These are phyloP conservation scores for Cephalopholis sonnerati DNA, from an alignment of 2,113 vertebrate species.

Conservation along the genomic window DNA sequence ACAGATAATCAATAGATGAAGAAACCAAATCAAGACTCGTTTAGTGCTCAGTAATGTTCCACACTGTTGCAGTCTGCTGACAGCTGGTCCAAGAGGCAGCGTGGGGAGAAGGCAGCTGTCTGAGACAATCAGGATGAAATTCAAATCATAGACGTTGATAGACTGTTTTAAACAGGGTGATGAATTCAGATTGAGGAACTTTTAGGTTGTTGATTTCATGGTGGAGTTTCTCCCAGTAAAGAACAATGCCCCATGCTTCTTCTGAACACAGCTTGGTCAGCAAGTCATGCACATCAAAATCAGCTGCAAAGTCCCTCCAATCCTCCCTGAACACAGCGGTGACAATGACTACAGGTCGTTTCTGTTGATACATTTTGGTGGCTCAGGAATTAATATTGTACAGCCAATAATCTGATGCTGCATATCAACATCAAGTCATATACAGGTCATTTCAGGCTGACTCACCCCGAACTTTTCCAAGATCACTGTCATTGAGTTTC, in stretches of 20 bases:
- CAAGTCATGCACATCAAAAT: conserved; percentile 32
- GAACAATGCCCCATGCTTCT: background rate
- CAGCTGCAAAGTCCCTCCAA: conserved; percentile 83
- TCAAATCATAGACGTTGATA: background rate
- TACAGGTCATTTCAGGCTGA: too few species aligned
- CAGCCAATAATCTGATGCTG: background rate
- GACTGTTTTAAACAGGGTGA: background rate
- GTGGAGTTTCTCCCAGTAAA: too few species aligned
- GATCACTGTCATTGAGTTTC: too few species aligned
- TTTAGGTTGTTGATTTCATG: background rate
- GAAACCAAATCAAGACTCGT: background rate
- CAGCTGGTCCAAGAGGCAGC: conserved; percentile 35
- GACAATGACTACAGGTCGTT: background rate
- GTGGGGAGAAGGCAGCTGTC: background rate
- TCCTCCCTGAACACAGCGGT: background rate
- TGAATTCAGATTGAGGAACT: background rate
- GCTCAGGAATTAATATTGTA: background rate
- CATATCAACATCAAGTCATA: background rate
- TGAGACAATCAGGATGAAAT: background rate
- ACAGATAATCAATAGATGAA: conserved; percentile 16
- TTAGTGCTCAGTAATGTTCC: conserved; percentile 43
- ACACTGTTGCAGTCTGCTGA: conserved; percentile 45
- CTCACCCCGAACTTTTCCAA: too few species aligned
- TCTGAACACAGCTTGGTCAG: conserved; percentile 29
- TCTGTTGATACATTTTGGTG: background rate